Conservation (phyloP, 2,888 invertebrate genomes). For the Rhynchonema sp. region DNA sequence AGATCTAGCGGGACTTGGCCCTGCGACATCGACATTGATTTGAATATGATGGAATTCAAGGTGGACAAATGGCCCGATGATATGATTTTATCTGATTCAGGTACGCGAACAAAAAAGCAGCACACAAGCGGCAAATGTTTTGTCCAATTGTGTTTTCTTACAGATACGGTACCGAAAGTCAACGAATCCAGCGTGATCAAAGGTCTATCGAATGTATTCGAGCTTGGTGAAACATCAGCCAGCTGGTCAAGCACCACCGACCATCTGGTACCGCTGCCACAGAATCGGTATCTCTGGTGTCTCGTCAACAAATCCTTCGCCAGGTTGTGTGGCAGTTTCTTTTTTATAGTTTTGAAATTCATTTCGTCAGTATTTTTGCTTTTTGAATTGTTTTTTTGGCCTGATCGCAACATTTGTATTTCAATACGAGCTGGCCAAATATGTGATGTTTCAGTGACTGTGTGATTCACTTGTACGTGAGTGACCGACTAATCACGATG, state of each 20-base stretch:
- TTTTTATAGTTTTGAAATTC: background rate
- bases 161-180: no score
- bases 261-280: background rate
- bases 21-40: background rate
- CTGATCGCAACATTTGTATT: background rate
- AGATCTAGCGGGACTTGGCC: background rate
- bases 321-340: background rate
- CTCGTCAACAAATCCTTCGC: background rate
- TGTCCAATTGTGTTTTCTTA: no score
- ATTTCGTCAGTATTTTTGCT: background rate
- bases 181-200: no score
- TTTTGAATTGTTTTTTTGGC: background rate
- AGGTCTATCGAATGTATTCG: no score
- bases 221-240: background rate
- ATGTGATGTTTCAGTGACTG: background rate
- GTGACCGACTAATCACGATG: background rate
- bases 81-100: no score
- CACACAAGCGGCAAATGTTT: no score
- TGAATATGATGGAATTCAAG: background rate
- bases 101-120: no score
- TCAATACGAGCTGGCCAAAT: background rate
- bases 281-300: background rate
- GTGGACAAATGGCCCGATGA: background rate
- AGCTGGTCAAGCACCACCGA: background rate
- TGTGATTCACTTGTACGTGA: background rate